phyloP scores from a whole-genome alignment of 2,797 vertebrate species.

The Odontamblyopus lacepedii region DNA sequence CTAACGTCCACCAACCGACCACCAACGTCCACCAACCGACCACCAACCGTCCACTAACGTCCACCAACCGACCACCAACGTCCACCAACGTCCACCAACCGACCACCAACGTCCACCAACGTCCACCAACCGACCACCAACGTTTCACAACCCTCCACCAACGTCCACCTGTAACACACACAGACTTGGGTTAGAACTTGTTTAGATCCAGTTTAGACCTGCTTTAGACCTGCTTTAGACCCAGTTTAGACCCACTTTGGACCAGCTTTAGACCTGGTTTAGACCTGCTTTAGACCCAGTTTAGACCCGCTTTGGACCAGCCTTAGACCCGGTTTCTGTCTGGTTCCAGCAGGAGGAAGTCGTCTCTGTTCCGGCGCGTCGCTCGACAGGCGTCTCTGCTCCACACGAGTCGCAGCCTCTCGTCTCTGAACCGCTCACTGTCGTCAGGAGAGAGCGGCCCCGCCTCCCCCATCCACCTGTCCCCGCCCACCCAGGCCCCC shows the following conservation, averaged over 20 bases:
- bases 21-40: too few relatives aligned
- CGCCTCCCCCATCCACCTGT: constrained; percentile 93
- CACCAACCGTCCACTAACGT: too few relatives aligned
- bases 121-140: too few relatives aligned
- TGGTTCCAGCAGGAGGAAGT: constrained; percentile 85
- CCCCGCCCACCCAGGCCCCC: constrained; percentile 91
- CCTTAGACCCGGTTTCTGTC: neutral
- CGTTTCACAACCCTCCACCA: too few relatives aligned
- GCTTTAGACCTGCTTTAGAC: neutral
- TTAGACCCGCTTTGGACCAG: neutral
- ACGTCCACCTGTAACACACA: too few relatives aligned
- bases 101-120: too few relatives aligned
- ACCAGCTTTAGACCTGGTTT: neutral
- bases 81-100: too few relatives aligned
- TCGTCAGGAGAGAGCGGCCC: constrained; percentile 95
- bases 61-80: too few relatives aligned
- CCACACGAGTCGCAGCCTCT: constrained; percentile 94
- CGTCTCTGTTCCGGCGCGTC: constrained; percentile 92
- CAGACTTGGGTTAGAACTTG: neutral
- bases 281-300: neutral
- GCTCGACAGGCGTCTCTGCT: constrained; percentile 92
- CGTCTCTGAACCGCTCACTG: constrained; percentile 92
- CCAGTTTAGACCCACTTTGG: neutral
- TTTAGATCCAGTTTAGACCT: neutral
- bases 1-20: too few relatives aligned